Base-by-base conservation (phyloP, 2,888 invertebrate genomes). In the Corythucha ciliata region DNA sequence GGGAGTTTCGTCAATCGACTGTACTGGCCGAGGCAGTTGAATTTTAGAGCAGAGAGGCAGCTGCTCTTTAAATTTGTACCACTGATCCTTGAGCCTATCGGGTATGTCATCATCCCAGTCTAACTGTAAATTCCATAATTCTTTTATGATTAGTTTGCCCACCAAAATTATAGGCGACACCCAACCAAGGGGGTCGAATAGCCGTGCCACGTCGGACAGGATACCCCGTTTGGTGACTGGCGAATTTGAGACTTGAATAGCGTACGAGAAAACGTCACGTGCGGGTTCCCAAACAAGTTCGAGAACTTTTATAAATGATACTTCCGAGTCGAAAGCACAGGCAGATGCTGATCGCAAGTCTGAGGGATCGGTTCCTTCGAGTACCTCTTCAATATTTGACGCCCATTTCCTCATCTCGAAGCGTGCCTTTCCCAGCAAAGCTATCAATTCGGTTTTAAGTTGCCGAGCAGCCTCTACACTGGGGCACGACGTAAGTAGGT, bases 161-260 rank as follows among this genome's bases (percentile, higher is more conserved):
- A 12, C 40, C 18, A 62, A 49, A 1, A 59, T 49, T 14, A 60
- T 53, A 2, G 61, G 62, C 2, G 45, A 39, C 8, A 63, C 27
- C 12, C 58, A 54, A 1, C 61, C 61, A 0, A 62, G 40, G 1
- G 61, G 63, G 45, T 64, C 63, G 41, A 61, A 63, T 4, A 62
- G 47, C 36, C 55, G 57, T 8, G 63, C 53, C 1, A 61, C 58
- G 6, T 57, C 57, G 2, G 60, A 59, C 10, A 61, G 41, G 6
- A 63, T 52, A 16, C 40, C 50, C 8, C 62, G 52, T 53, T 63
- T 61, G 1, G 60, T 60, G 10, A 41, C 18, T 1, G 12, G 10
- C 10, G 18, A 12, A 8, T 32, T 20, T n/a, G 18, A 7, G 10
- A 8, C 20, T 12, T 26, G 18, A 14, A 40, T 39, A 6, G 33